Percentiles rank a stretch among this genome's conserved stretches.
Conservation (phyloP, 2,888 invertebrate species). For the Polietes domitor region DNA sequence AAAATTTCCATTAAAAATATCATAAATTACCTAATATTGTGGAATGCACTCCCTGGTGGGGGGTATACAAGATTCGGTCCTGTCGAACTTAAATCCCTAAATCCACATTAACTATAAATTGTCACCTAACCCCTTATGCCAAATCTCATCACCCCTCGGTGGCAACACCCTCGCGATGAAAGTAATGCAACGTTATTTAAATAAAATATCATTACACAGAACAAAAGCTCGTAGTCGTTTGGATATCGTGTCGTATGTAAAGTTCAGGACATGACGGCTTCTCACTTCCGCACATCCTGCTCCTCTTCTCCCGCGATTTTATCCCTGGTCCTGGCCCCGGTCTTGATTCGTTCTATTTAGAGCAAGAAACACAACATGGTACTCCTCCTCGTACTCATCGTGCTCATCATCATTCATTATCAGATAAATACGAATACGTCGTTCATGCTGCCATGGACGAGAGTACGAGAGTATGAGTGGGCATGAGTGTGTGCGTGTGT, state of each 20-base stretch:
- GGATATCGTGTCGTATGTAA: neutral
- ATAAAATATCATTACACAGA: neutral
- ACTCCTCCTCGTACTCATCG: neutral
- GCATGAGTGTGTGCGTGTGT: neutral
- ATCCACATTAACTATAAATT: no score
- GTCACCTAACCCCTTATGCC: no score
- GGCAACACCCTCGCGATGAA: neutral
- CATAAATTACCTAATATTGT: no score
- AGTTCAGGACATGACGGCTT: neutral
- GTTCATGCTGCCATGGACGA: neutral
- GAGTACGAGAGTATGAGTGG: neutral
- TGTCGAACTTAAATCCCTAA: no score
- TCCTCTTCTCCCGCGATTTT: neutral
- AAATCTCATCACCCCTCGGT: neutral
- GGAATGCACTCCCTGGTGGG: no score
- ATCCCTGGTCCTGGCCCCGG: no score
- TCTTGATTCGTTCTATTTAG: conserved; percentile 8
- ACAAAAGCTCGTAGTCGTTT: neutral
- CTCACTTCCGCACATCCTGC: neutral
- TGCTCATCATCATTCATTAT: conserved; percentile 37
- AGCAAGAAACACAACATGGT: conserved; percentile 17
- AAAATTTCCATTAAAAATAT: no score
- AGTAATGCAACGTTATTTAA: neutral
- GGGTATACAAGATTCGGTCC: no score
- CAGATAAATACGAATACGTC: neutral